phyloP scores from a whole-genome alignment of 2,888 invertebrate species.

The Ypsolopha scabrella region DNA sequence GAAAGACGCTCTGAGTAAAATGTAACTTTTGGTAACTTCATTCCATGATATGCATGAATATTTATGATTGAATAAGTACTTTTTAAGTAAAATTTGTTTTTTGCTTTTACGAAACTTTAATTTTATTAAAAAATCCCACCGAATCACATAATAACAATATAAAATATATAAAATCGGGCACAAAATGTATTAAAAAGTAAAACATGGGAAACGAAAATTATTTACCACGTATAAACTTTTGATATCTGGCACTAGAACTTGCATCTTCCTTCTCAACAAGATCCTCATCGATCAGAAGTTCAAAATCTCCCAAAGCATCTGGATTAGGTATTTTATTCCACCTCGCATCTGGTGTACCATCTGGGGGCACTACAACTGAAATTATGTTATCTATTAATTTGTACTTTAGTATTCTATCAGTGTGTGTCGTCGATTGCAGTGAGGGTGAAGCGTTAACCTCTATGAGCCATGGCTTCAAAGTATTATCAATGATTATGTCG shows the following conservation, averaged over 20 bases:
- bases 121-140: neutral
- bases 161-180: neutral
- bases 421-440: slow-evolving; percentile 92
- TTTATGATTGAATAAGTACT: neutral
- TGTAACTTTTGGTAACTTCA: neutral
- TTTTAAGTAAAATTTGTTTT: neutral
- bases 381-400: slow-evolving; percentile 94
- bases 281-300: slow-evolving; percentile 87
- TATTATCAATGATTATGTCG: slow-evolving; percentile 95
- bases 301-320: slow-evolving; percentile 86
- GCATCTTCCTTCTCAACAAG: slow-evolving; percentile 75
- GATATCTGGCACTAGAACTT: neutral
- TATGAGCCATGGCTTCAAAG: slow-evolving; percentile 93
- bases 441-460: slow-evolving; percentile 98
- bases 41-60: too few relatives aligned
- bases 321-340: slow-evolving; percentile 86
- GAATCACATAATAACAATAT: neutral
- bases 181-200: neutral
- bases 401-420: slow-evolving; percentile 93
- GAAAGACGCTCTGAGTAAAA: neutral
- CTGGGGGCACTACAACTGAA: slow-evolving; percentile 89
- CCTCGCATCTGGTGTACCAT: slow-evolving; percentile 88
- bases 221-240: too few relatives aligned
- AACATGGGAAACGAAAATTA: too few relatives aligned
- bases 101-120: neutral